A percentile compares a stretch with the other conserved stretches of the same genome.
These are phyloP conservation scores for Polietes domitor DNA, from an alignment of 2,888 invertebrate species.

Conservation along the genomic window DNA sequence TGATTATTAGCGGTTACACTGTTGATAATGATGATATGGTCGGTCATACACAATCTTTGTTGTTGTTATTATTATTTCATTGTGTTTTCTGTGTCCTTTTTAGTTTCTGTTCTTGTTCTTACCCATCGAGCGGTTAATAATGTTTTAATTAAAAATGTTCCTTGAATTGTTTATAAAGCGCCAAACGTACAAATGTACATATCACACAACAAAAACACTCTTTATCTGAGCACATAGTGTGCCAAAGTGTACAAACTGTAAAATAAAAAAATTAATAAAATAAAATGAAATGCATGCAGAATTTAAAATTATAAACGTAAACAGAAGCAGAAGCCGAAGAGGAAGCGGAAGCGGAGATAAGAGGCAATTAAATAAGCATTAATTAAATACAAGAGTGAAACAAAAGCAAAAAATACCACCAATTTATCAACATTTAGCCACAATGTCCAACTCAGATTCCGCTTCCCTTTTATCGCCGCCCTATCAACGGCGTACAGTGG, in stretches of 20 bases:
- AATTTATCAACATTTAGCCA: constrained; percentile 9
- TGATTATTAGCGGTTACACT: constrained; percentile 36
- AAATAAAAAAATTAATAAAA: constrained; percentile 25
- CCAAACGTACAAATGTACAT: constrained; percentile 30
- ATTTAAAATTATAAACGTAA: constrained; percentile 13
- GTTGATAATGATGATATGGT: constrained; percentile 24
- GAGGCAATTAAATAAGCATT: constrained; percentile 18
- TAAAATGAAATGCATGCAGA: constrained; percentile 10
- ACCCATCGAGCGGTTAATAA: constrained; percentile 10
- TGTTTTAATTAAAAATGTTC: constrained; percentile 22
- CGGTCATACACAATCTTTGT: constrained; percentile 11
- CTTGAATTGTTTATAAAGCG: constrained; percentile 22
- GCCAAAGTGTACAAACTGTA: background rate
- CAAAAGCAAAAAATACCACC: background rate
- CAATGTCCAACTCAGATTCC: constrained; percentile 71
- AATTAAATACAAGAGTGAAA: constrained; percentile 12
- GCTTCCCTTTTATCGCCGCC: constrained; percentile 63
- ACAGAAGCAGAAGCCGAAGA: constrained; percentile 11
- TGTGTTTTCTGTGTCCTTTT: background rate
- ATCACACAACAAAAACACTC: background rate
- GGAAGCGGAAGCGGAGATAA: constrained; percentile 29
- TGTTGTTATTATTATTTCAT: background rate
- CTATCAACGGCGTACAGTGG: constrained; percentile 69
- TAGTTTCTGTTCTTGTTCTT: constrained; percentile 5
- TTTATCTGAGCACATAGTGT: background rate